Conservation (phyloP, 2,113 vertebrate species). For the Elgaria multicarinata region DNA sequence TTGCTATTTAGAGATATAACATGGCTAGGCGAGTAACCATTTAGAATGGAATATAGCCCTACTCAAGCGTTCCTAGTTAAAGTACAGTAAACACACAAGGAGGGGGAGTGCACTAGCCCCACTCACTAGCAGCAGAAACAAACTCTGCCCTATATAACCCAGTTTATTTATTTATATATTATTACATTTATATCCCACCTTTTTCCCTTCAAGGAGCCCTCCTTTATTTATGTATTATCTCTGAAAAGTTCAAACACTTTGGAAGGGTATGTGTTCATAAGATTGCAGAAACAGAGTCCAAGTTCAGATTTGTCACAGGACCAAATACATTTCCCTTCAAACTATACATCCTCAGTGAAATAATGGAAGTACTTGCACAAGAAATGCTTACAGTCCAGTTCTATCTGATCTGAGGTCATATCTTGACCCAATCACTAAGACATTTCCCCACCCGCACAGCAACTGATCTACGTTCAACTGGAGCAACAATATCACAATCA, state of each 20-base stretch:
- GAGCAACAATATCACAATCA: neutral
- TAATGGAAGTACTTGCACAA: neutral
- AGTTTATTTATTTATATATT: neutral
- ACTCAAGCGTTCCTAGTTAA: too few species aligned
- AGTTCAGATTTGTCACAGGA: neutral
- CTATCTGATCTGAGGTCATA: neutral
- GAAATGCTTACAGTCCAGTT: neutral
- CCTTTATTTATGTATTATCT: neutral
- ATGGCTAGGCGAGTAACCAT: neutral
- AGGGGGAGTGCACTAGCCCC: too few species aligned
- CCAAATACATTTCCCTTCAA: neutral
- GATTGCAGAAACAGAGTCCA: neutral
- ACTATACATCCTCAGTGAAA: neutral
- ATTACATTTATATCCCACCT: too few species aligned
- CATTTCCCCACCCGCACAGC: neutral
- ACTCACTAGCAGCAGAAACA: neutral
- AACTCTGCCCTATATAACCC: neutral
- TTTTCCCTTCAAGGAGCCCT: too few species aligned
- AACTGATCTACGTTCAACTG: neutral
- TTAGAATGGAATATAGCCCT: neutral
- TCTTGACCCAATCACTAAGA: neutral
- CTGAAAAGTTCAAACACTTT: neutral
- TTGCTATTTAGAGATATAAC: neutral
- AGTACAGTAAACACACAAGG: too few species aligned
- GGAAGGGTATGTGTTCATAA: neutral